These are phyloP conservation scores for Heterodera carotae DNA, from an alignment of 1,140 invertebrate genomes.

Conservation along the genomic window DNA sequence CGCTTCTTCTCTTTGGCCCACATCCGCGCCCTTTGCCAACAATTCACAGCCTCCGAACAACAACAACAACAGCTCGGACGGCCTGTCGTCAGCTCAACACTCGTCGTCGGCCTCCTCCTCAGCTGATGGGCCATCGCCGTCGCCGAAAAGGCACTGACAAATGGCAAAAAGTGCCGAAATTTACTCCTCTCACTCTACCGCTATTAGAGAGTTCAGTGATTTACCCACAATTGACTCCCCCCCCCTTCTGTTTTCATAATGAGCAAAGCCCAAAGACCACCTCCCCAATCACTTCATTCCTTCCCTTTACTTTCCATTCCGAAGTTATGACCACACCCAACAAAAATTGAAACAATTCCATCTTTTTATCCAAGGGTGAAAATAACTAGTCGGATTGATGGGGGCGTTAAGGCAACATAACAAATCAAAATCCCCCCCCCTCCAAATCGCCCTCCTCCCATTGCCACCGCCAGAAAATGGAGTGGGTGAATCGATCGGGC, in stretches of 20 bases:
- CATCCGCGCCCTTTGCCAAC: neutral
- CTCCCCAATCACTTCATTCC: neutral
- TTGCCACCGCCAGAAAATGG: neutral
- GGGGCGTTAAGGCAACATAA: neutral
- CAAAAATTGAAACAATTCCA: neutral
- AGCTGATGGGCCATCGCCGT: conserved; percentile 10
- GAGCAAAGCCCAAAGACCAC: neutral
- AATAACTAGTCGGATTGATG: too few relatives aligned
- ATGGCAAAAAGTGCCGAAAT: neutral
- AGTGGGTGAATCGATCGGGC: neutral
- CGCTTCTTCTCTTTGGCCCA: neutral
- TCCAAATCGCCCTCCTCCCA: neutral
- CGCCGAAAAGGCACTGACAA: conserved; percentile 26
- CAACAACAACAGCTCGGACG: neutral
- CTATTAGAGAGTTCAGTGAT: too few relatives aligned
- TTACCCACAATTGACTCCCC: too few relatives aligned
- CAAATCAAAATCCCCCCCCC: too few relatives aligned
- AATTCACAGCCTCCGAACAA: neutral
- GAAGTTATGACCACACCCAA: neutral
- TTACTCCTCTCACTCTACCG: neutral
- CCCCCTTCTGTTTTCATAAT: neutral
- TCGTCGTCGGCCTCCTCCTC: conserved; percentile 32
- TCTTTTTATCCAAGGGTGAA: conserved; percentile 2
- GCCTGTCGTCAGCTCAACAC: conserved; percentile 15
- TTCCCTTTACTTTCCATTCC: neutral